Evolutionary conservation across 2,797 vertebrate genomes (phyloP), one percentile per base, ranked within the genome.

Genomic region (Microctenopoma steveboyesi): DNA sequence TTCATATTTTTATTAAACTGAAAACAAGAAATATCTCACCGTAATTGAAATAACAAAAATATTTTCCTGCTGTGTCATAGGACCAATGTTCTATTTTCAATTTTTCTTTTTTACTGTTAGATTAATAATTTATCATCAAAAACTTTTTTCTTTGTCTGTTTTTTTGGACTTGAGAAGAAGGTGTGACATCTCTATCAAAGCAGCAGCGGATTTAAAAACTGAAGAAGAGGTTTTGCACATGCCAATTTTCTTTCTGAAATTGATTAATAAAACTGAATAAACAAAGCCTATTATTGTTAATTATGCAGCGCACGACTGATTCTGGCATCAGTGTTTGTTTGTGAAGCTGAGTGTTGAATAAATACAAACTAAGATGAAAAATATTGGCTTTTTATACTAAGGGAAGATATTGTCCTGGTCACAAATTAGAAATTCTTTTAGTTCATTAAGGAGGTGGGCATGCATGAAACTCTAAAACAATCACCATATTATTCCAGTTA

Each of bases 161-260:
- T 12, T 48, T 25, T 59, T 59, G 53, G 64, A 33, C 12, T 7
- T 13, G 4, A 56, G 10, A 15, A 42, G 6, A 27, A 18, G 4
- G 18, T 58, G 42, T 27, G 16, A 55, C 33, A 66, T 57, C 12
- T 47, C 42, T 61, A 14, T 16, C 48, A 63, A 60, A 56, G 12
- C 43, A 59, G 28, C 55, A 60, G 45, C 35, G 63, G 69, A 55
- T 65, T 69, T 43, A 16, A 43, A n/a, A 67, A 52, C 18, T 48
- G 42, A 25, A 30, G 55, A 69, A 52, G 4, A 43, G 46, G 13
- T 59, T 69, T 48, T 72, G 51, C 72, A 59, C 57, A 35, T 33
- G n/a, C 77, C 72, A 67, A 10, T 42, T 43, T 43, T 15, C 6
- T 40, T 43, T 4, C 14, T 15, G 14, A 15, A 43, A 14, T 15